Evolutionary conservation across 2,888 invertebrate genomes (phyloP), one percentile per base, ranked within the genome.

Genomic region (Saturnia japonica): DNA sequence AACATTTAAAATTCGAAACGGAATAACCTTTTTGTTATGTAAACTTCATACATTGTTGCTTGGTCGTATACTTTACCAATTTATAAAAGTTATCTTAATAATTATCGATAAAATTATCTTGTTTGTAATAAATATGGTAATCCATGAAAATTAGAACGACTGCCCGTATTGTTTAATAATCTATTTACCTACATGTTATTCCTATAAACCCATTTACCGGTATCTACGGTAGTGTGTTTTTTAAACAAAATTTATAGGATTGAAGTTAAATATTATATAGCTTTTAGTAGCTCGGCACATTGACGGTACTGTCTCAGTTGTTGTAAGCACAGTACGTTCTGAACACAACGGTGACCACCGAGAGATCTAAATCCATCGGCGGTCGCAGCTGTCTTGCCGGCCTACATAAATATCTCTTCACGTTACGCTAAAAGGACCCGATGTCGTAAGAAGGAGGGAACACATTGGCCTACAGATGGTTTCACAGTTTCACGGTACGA

Each of bases 151-250:
- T n/a, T 64, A 40, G 64, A 40, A 64, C 64, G 40, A 40, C 64
- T 34, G 22, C 64, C 40, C 16, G 70, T 66, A n/a, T 40, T 64
- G 64, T 40, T 40, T 8, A n/a, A 40, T 64, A 40, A 40, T 40
- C 64, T 40, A 64, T 64, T 64, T n/a, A 40, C n/a, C n/a, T n/a
- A n/a, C 64, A 40, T 64, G n/a, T 64, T 64, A 40, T 28, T 22
- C 9, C 25, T 8, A 16, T n/a, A 40, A 40, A 40, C n/a, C 16
- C 9, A 1, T n/a, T n/a, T 40, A n/a, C 40, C n/a, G 40, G 64
- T 40, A 64, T 28, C 4, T 64, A 34, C 16, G 7, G 22, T 54
- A 54, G n/a, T 16, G 1, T 54, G 54, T 19, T n/a, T n/a, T n/a
- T n/a, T 19, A 51, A 51, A n/a, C 7, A 51, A n/a, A 51, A n/a